Evolutionary conservation across 2,113 vertebrate genomes (phyloP).

Genomic region (Romanogobio albipinnatus): DNA sequence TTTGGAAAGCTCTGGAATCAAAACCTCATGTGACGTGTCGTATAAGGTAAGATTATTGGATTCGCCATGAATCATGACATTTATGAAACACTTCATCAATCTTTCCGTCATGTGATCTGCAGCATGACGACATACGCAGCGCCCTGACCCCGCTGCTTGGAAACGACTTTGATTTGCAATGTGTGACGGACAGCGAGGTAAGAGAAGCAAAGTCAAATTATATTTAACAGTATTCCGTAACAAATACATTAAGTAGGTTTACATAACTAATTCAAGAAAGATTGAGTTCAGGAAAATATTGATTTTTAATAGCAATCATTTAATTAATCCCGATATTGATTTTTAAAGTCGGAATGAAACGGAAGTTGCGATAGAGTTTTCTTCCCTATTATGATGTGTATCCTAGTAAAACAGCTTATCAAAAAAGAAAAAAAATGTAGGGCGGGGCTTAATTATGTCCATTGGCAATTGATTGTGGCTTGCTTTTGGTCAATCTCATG

Average conservation of each 20-base stretch:
- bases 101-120: constrained; percentile 23
- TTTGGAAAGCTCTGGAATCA: constrained; percentile 65
- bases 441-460: no score
- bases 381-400: no score
- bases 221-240: neutral
- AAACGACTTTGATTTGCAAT: constrained; percentile 67
- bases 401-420: no score
- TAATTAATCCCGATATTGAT: no score
- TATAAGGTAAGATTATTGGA: constrained; percentile 66
- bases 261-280: no score
- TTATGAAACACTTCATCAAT: neutral
- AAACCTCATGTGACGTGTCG: constrained; percentile 68
- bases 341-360: no score
- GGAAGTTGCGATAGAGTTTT: no score
- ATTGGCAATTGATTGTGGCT: no score
- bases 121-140: constrained; percentile 61
- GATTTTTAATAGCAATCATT: no score
- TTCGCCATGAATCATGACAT: neutral
- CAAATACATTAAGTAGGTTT: no score
- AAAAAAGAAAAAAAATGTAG: no score
- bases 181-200: constrained; percentile 68
- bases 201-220: neutral
- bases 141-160: constrained; percentile 67
- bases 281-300: neutral
- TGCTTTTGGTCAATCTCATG: no score